Base-by-base conservation (phyloP, 2,113 vertebrate species). In the Hydrochoerus hydrochaeris region DNA sequence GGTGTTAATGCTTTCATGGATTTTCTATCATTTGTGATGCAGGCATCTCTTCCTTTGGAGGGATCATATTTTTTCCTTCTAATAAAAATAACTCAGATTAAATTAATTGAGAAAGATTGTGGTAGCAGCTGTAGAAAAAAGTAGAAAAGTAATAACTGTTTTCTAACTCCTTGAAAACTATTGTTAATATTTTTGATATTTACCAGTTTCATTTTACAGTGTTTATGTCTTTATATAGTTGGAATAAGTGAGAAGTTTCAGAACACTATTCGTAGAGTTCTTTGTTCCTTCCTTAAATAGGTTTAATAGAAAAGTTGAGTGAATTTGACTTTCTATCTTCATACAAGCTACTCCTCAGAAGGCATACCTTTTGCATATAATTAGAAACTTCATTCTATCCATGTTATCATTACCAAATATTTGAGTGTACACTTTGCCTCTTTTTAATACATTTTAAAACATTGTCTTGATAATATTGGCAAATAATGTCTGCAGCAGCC, bases 141-240 rank as follows among this genome's bases (percentile, higher is more conserved):
- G 5, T 7, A 38, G 75, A 82, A 62, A 86, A 60, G 20, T 71
- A 71, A 10, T 57, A 89, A 62, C 35, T 77, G 93, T 65, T 35
- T 95, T 90, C 96, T 7, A 22, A 35, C n/a, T 84, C 1, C 24
- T 90, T 20, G 89, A 75, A 90, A 90, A 73, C 19, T 9, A 58
- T n/a, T 95, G 22, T 69, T 85, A 91, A 93, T 8, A 65, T 88
- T 63, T 96, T 83, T 5, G 28, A 9, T 35, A 32, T 92, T 71
- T 85, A 30, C 22, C 62, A 88, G 19, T 92, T 95, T 86, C n/a
- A 73, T 93, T 78, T 94, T 44, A 90, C 44, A 69, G 19, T 88
- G 4, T 46, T 8, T n/a, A 1, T 88, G 17, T 32, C 26, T 69
- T 73, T 75, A 62, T 6, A 30, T 75, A 35, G 17, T 85, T 67